Base-by-base conservation (phyloP, 2,888 invertebrate genomes). In the Poecilus cupreus region DNA sequence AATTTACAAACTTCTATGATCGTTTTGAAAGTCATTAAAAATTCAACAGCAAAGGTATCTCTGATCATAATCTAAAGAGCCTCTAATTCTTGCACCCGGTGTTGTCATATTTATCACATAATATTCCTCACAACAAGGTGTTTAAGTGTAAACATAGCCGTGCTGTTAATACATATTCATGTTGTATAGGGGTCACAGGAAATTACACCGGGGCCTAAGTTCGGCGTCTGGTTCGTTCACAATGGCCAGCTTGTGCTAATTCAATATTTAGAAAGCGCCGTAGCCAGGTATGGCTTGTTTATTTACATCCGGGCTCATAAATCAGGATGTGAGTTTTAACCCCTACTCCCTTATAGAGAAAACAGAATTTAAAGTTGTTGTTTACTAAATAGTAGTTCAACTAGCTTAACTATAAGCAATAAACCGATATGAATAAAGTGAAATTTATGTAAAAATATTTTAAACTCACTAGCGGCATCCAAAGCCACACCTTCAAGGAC, bases 111-210 rank as follows among this genome's bases (percentile, higher is more conserved):
- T 20, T 39, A 37, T 39, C 32, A 18, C 68, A 32, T 43, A 54
- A 22, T 54, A 18, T 22, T 8, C 2, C 20, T 54, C 11, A 11
- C 18, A 20, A 74, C 74, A 74, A 46, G 46, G 37, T 54, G 32
- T 51, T 26, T 49, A 76, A 43, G 46, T 43, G 18, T 37, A 39
- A 51, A 75, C 49, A 49, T 75, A 43, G 43, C 39, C 13, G 26
- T 43, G 22, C 6, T 8, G 24, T 49, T 74, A 54, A 74, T 74
- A 16, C 46, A 74, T 74, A 74, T 74, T 74, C 49, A 74, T 74
- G 24, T 11, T 24, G 32, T 46, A 74, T 74, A 74, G 46, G 74
- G 74, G 74, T 74, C 74, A 74, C 13, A 43, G 74, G 74, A 74
- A 74, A 74, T 13, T 24, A 32, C 20, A 22, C 64, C 26, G 24